Conservation (phyloP, 2,797 vertebrate species). For the Megalops cyprinoides region DNA sequence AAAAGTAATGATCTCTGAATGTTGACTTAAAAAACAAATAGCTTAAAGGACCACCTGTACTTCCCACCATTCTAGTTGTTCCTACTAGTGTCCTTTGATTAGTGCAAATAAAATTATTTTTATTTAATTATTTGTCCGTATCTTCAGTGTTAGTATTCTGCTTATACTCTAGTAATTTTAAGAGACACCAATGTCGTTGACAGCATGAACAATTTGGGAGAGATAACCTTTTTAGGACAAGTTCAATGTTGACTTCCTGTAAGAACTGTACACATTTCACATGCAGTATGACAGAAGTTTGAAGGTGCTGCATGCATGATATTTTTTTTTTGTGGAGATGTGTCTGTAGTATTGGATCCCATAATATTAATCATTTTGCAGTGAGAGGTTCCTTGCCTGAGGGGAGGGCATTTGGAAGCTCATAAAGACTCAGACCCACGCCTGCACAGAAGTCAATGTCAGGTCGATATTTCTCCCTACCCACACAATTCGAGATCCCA, state of each 20-base stretch:
- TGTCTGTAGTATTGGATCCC: slow-evolving; percentile 30
- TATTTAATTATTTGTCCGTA: too few relatives aligned
- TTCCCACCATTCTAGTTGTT: too few relatives aligned
- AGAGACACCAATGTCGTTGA: neutral
- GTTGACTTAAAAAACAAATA: too few relatives aligned
- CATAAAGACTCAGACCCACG: slow-evolving; percentile 24
- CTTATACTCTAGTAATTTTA: too few relatives aligned
- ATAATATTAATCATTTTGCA: slow-evolving; percentile 49
- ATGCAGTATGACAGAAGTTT: neutral
- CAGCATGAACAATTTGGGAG: neutral
- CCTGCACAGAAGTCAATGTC: slow-evolving; percentile 2
- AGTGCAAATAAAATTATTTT: too few relatives aligned
- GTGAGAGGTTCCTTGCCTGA: slow-evolving; percentile 22
- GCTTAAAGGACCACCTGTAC: too few relatives aligned
- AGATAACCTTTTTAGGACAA: neutral
- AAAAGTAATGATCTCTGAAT: too few relatives aligned
- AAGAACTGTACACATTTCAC: neutral
- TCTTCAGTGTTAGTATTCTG: too few relatives aligned
- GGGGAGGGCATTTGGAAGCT: slow-evolving; percentile 40
- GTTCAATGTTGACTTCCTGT: neutral
- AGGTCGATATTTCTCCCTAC: slow-evolving; percentile 15
- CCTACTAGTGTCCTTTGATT: too few relatives aligned
- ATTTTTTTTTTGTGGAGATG: neutral
- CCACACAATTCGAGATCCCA: neutral
- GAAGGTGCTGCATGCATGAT: neutral